phyloP scores from a whole-genome alignment of 2,797 vertebrate genomes.

The Thalassophryne amazonica region DNA sequence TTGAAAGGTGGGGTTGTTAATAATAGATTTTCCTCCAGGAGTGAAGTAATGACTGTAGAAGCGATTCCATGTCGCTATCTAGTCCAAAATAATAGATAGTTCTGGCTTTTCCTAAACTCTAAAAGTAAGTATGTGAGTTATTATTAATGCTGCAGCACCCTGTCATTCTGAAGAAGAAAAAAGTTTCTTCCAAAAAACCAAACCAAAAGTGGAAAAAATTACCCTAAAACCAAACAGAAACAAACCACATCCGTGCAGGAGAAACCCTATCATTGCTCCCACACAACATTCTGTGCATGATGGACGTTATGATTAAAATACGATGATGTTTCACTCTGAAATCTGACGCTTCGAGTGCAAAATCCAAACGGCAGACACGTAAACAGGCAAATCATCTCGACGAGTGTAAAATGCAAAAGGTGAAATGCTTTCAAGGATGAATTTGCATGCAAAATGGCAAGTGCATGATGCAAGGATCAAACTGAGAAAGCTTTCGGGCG shows the following conservation, averaged over 20 bases:
- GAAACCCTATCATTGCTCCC: conserved; percentile 20
- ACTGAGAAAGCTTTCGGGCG: background rate
- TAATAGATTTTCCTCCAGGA: no score
- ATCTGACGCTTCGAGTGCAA: no score
- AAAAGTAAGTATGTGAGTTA: conserved; percentile 2
- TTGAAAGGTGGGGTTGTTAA: no score
- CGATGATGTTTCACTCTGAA: no score
- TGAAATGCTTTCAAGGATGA: background rate
- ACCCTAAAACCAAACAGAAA: conserved; percentile 5
- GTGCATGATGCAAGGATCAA: conserved; percentile 4
- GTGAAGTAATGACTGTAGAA: no score
- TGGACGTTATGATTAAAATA: no score
- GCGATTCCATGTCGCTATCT: no score
- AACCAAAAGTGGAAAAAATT: conserved; percentile 47
- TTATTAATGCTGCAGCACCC: conserved; percentile 18
- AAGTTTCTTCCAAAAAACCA: conserved; percentile 12
- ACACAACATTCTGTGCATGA: no score
- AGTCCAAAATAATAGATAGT: background rate
- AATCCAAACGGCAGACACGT: no score
- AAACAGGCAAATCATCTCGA: no score
- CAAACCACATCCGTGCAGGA: conserved; percentile 29
- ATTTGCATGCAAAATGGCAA: background rate
- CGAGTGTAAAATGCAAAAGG: no score
- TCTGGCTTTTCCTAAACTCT: conserved; percentile 3
- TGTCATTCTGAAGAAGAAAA: conserved; percentile 32